Percentiles rank a stretch among this genome's conserved stretches.
Evolutionary conservation across 2,113 vertebrate species (phyloP).

Genomic region (Sardina pilchardus): DNA sequence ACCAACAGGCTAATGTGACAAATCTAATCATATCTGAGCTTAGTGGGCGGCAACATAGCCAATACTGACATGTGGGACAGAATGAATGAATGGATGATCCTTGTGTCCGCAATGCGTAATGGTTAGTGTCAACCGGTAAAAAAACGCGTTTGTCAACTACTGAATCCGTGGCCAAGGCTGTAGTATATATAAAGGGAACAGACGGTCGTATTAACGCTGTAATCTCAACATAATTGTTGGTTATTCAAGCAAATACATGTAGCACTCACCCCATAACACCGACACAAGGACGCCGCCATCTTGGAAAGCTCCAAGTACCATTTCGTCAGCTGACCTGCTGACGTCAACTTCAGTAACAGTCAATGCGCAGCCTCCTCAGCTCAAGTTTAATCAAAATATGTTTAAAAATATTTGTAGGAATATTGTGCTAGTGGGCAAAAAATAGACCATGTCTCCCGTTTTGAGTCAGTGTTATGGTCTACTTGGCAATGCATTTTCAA

Average conservation of each 20-base stretch:
- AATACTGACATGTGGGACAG: not conserved
- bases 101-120: not conserved
- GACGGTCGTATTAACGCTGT: not conserved
- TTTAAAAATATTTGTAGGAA: not conserved
- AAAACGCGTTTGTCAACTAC: not conserved
- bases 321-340: slow-evolving; percentile 55
- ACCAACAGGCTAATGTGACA: not conserved
- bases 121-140: not conserved
- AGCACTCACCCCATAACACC: slow-evolving; percentile 77
- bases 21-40: not conserved
- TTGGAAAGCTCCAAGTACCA: slow-evolving; percentile 62
- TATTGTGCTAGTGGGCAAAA: not conserved
- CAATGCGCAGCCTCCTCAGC: too few species aligned
- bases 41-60: not conserved
- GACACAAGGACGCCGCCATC: slow-evolving; percentile 81
- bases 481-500: not conserved
- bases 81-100: not conserved
- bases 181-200: not conserved
- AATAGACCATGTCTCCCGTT: not conserved
- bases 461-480: not conserved
- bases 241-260: not conserved
- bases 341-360: slow-evolving; percentile 14
- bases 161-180: not conserved
- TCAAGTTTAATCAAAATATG: not conserved
- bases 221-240: not conserved